Conservation (phyloP, 2,797 vertebrate genomes). For the Margarornis squamiger region DNA sequence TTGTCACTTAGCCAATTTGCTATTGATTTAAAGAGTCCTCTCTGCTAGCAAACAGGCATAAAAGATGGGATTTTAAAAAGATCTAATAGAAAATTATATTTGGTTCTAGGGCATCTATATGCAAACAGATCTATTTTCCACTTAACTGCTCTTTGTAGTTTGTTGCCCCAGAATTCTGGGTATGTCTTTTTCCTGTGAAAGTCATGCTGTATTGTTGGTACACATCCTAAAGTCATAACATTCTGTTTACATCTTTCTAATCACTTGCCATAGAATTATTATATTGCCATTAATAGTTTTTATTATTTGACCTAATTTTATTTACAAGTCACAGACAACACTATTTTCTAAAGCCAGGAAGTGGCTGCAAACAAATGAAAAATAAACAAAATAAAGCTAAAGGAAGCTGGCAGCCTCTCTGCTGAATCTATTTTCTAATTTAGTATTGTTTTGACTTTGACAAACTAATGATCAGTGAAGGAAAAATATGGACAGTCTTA, state of each 20-base stretch:
- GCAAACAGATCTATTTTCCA: slow-evolving; percentile 18
- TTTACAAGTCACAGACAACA: slow-evolving; percentile 17
- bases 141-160: slow-evolving; percentile 26
- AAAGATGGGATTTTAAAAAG: slow-evolving; percentile 10
- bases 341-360: slow-evolving; percentile 38
- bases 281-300: slow-evolving; percentile 24
- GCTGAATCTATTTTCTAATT: slow-evolving; percentile 13
- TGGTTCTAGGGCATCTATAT: neutral
- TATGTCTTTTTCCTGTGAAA: neutral
- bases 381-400: slow-evolving; percentile 49
- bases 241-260: slow-evolving; percentile 7
- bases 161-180: slow-evolving; percentile 10
- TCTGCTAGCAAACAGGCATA: slow-evolving; percentile 2
- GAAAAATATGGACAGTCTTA: neutral
- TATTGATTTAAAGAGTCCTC: slow-evolving; percentile 34
- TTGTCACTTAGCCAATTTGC: slow-evolving; percentile 13
- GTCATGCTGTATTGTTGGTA: neutral
- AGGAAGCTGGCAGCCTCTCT: neutral
- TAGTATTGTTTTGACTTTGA: slow-evolving; percentile 13
- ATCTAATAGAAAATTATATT: slow-evolving; percentile 45
- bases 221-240: neutral
- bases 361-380: slow-evolving; percentile 24
- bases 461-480: neutral
- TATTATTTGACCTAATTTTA: slow-evolving; percentile 34
- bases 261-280: slow-evolving; percentile 18